Conservation (phyloP, 2,888 invertebrate species). For the Morpho achilles region DNA sequence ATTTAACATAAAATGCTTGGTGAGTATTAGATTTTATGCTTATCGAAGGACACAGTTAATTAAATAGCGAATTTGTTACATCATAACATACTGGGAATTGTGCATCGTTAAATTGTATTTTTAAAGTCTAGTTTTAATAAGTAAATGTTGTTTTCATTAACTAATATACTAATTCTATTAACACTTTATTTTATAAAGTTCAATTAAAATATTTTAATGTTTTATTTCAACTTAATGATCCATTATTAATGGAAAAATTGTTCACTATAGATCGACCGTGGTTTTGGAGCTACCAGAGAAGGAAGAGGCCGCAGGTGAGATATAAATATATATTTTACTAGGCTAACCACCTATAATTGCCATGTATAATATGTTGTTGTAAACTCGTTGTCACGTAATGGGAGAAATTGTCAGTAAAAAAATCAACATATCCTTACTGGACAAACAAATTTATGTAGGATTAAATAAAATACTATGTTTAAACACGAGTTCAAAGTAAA, state of each 20-base stretch:
- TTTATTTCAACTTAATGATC: not conserved
- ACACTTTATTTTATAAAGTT: not conserved
- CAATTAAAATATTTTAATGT: not conserved
- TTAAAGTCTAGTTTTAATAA: too few relatives aligned
- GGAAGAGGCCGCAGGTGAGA: constrained; percentile 19
- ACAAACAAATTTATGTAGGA: too few relatives aligned
- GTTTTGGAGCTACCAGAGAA: constrained; percentile 5
- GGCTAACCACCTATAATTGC: too few relatives aligned
- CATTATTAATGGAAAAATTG: not conserved
- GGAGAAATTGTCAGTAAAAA: too few relatives aligned
- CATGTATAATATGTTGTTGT: too few relatives aligned
- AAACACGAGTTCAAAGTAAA: too few relatives aligned
- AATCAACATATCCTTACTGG: too few relatives aligned
- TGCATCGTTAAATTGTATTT: not conserved
- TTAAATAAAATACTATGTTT: too few relatives aligned
- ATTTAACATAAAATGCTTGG: constrained; percentile 11
- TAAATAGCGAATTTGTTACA: constrained; percentile 5
- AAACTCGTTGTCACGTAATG: too few relatives aligned
- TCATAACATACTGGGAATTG: not conserved
- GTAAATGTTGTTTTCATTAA: too few relatives aligned
- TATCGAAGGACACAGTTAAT: constrained; percentile 1
- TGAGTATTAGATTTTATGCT: constrained; percentile 3
- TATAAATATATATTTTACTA: not conserved
- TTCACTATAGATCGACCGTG: constrained; percentile 15
- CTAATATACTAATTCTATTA: not conserved